Evolutionary conservation across 1,140 invertebrate species (phyloP), one percentile per base, ranked within the genome.

Genomic region (Nasonia giraulti): DNA sequence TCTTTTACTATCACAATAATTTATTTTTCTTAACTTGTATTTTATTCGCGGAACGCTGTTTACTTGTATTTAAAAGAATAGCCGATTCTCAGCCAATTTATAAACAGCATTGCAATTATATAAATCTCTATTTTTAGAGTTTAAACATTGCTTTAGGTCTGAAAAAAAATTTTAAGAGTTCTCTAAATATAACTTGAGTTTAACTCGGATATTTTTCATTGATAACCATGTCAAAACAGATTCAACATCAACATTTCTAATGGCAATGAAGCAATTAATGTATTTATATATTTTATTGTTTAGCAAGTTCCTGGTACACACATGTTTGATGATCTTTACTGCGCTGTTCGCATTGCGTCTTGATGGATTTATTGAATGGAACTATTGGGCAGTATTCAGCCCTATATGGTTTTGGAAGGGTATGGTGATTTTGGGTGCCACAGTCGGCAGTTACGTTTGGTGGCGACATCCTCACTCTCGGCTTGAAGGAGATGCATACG

Each of bases 401-500:
- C 98, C 98, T 75, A 96, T 99, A 91, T 99, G 98, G 98, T 95
- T 99, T 86, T 99, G 98, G 98, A 99, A 99, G 92, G 93, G 96
- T 84, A 95, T 99, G 89, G 98, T 98, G 23, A 96, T 99, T 66
- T 90, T 96, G 76, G 98, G 98, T 85, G 97, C 98, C 69, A 95
- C 96, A 79, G 95, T 98, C 62, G 98, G 98, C 44, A 98, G 97
- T 88, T 97, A 97, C 90, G 96, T 99, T 6, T 99, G 98, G 98
- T 98, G 97, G 95, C 95, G 96, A 89, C 97, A 98, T 94, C 98
- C 98, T 62, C 98, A 98, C 89, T 90, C 92, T 0, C 97, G 98
- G 90, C 93, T 98, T 81, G 98, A 99, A 94, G 97, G 97, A 87
- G 98, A 99, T 94, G 97, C 98, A 37, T 98, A 98, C 92, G 96